Percentiles rank a stretch among this genome's conserved stretches.
Evolutionary conservation across 2,797 vertebrate genomes (phyloP).

Genomic region (Ceyx erithaca): DNA sequence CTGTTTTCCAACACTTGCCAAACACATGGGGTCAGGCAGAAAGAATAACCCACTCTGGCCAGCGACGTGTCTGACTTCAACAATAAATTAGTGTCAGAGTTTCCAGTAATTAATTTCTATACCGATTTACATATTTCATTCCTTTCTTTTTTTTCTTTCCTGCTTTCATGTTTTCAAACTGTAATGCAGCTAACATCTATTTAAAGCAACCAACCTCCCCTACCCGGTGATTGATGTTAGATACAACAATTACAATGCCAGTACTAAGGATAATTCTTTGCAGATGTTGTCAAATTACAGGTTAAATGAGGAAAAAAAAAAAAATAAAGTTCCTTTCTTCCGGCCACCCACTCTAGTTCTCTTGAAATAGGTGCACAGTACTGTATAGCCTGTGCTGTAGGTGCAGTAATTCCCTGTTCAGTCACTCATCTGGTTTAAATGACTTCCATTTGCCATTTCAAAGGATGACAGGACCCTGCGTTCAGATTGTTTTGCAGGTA

Average conservation of each 20-base stretch:
- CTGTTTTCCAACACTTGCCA: constrained; percentile 59
- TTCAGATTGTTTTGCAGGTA: constrained; percentile 79
- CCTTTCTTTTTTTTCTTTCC: constrained; percentile 34
- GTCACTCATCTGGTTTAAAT: constrained; percentile 83
- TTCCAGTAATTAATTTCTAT: constrained; percentile 68
- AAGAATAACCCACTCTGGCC: background rate
- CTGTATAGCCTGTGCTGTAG: constrained; percentile 83
- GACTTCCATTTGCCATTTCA: constrained; percentile 82
- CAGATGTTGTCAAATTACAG: constrained; percentile 93
- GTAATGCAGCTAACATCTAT: constrained; percentile 83
- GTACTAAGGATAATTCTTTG: constrained; percentile 88
- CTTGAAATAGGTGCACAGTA: constrained; percentile 84
- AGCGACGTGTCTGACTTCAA: constrained; percentile 12
- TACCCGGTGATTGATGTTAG: constrained; percentile 88
- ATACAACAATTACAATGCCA: constrained; percentile 89
- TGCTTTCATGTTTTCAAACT: constrained; percentile 82
- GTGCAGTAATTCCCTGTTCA: constrained; percentile 78
- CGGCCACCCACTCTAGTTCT: constrained; percentile 90
- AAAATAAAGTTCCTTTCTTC: constrained; percentile 80
- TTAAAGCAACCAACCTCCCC: constrained; percentile 86
- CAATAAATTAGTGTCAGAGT: constrained; percentile 51
- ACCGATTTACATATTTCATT: constrained; percentile 65
- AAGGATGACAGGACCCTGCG: constrained; percentile 76
- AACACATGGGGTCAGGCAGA: constrained; percentile 14
- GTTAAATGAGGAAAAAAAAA: constrained; percentile 82